Evolutionary conservation across 23 tunicate genomes (phyloP).

Genomic region (Aplidium turbinatum): DNA sequence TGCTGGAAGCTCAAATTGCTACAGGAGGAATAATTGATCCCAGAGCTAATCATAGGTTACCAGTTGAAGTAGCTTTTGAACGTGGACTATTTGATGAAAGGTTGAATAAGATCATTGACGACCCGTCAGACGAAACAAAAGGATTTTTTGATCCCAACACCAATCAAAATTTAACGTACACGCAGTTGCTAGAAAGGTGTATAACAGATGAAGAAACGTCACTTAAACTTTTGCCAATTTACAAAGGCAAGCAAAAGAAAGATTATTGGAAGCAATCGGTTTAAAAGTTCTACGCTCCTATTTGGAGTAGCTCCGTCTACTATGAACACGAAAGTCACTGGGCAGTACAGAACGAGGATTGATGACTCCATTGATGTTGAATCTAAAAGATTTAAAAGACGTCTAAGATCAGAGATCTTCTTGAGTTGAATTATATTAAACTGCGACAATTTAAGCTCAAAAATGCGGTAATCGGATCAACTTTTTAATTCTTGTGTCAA

Average conservation of each 20-base stretch:
- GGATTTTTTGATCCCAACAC: constrained; percentile 99
- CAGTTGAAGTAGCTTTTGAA: constrained; percentile 93
- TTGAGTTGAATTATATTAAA: no score
- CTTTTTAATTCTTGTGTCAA: no score
- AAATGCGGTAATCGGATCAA: no score
- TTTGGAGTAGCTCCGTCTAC: no score
- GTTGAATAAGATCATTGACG: constrained; percentile 76
- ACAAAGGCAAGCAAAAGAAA: constrained; percentile 41
- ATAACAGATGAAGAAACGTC: constrained; percentile 83
- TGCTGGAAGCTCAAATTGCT: constrained; percentile 90
- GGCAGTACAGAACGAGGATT: no score
- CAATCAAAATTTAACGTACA: constrained; percentile 87
- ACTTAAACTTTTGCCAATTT: constrained; percentile 64
- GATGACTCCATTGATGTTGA: no score
- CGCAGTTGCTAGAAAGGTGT: constrained; percentile 81
- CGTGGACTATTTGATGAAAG: constrained; percentile 85
- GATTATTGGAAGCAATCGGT: constrained; percentile 45
- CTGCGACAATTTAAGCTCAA: no score
- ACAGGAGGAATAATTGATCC: constrained; percentile 98
- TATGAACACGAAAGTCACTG: no score
- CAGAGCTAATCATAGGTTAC: constrained; percentile 85
- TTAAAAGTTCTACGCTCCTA: no score
- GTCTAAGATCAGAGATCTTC: no score
- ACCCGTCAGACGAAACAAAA: constrained; percentile 89
- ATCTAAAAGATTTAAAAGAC: no score